Evolutionary conservation across 2,888 invertebrate genomes (phyloP), one percentile per base, ranked within the genome.

Genomic region (Baronia brevicornis): DNA sequence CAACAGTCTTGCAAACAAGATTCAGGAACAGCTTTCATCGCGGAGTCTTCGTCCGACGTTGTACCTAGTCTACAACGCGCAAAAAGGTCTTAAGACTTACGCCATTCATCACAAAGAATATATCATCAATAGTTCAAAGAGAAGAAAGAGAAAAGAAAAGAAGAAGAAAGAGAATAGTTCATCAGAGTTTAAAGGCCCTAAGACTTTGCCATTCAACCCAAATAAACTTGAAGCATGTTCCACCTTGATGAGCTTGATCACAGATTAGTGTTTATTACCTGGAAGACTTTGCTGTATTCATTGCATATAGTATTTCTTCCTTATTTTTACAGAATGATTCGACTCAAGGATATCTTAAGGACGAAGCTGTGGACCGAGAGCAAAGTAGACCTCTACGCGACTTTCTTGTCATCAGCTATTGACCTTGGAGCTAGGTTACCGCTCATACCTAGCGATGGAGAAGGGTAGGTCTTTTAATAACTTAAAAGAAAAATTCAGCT

Each of bases 401-500:
- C 95, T 0, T 95, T 94, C 60, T 82, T 96, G 48, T 92, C 92
- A 7, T 94, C 95, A 0, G 94, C 96, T 1, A 88, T 95, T 3
- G 91, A 94, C 53, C 82, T 94, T 51, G 96, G 96, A 1, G 95
- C 94, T 0, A 85, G 95, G 18, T 70, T 93, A 38, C 96, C 96
- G 0, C 60, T 94, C 24, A 89, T 90, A 51, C 96, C 96, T 0
- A 90, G 89, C 42, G 94, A 95, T 56, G 91, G 92, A 22, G 95
- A 96, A 78, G 96, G 96, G 95, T 93, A 73, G 40, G 64, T 39
- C 4, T 1, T 12, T 12, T 18, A 1, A 26, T 5, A 19, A 10
- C 13, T 17, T 18, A 19, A 7, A 11, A 2, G 2, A 11, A 12
- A n/a, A 20, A 13, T 30, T n/a, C n/a, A n/a, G n/a, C n/a, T n/a